Evolutionary conservation across 2,113 vertebrate species (phyloP).

Genomic region (Chiloscyllium plagiosum): DNA sequence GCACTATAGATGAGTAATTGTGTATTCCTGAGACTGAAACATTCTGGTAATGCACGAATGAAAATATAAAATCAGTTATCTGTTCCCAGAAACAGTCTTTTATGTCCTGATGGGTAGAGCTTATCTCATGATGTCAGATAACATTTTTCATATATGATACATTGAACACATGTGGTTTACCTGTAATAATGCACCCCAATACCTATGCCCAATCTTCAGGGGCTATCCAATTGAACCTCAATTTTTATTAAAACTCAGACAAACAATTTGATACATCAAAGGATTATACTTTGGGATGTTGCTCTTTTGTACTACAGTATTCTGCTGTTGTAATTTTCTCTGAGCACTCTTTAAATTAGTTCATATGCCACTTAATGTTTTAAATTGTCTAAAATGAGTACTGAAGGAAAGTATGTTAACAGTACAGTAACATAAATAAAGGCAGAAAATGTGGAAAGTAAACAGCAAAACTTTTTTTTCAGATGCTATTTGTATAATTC

Average conservation of each 20-base stretch:
- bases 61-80: no score
- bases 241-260: not conserved
- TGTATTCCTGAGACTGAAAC: no score
- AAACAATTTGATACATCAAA: not conserved
- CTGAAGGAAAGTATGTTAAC: not conserved
- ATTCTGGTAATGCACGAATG: no score
- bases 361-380: not conserved
- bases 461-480: not conserved
- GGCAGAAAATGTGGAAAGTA: not conserved
- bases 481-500: not conserved
- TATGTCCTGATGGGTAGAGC: no score
- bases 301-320: not conserved
- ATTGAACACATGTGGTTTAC: no score
- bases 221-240: not conserved
- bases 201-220: no score
- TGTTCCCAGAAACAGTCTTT: no score
- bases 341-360: not conserved
- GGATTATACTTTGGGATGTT: not conserved
- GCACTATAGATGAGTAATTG: no score
- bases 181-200: no score
- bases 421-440: not conserved
- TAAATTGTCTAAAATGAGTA: not conserved
- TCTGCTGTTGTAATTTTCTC: not conserved
- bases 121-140: no score
- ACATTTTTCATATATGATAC: no score